Evolutionary conservation across 2,888 invertebrate species (phyloP), one percentile per base, ranked within the genome.

Genomic region (Mythimna loreyi): DNA sequence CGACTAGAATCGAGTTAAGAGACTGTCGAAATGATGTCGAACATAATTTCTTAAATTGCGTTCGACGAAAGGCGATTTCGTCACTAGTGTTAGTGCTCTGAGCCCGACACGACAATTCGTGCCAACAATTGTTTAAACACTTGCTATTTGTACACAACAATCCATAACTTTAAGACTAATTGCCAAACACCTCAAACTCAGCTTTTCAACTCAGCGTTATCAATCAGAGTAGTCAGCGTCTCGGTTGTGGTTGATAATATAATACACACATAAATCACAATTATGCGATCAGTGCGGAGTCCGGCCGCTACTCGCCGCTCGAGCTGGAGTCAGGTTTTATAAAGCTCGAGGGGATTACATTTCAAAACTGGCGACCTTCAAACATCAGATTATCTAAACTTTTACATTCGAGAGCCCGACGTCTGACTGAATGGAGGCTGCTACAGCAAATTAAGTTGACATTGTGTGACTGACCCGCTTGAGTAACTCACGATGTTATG

Each of bases 281-380:
- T 75, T 79, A 81, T 71, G 68, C 72, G 75, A 69, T 75, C 67
- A 68, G 70, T 67, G 56, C 65, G 73, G 67, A 62, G 55, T 77
- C 52, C 65, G 75, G 66, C 67, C 53, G 30, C 62, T 64, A 62
- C 25, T 59, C 55, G 36, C 60, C 59, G 63, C 21, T 52, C 75
- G 66, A 80, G 75, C 80, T 79, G 60, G 61, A 77, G 82, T 85
- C 86, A 85, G 80, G 86, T 87, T 86, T 85, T 84, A 87, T 87
- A 89, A 90, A 90, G 89, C 90, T 91, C 81, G 89, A 86, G 90
- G 91, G 89, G 89, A 92, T 92, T 90, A 87, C 81, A 88, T 94
- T 93, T 89, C 93, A 92, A 91, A 92, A 93, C 86, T 64, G 49
- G 47, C 85, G 90, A 91, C 93, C 93, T 93, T 93, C 90, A 91